Percentiles rank a stretch among this genome's conserved stretches.
phyloP scores from a whole-genome alignment of 2,797 vertebrate genomes.

The Xenopus petersii region DNA sequence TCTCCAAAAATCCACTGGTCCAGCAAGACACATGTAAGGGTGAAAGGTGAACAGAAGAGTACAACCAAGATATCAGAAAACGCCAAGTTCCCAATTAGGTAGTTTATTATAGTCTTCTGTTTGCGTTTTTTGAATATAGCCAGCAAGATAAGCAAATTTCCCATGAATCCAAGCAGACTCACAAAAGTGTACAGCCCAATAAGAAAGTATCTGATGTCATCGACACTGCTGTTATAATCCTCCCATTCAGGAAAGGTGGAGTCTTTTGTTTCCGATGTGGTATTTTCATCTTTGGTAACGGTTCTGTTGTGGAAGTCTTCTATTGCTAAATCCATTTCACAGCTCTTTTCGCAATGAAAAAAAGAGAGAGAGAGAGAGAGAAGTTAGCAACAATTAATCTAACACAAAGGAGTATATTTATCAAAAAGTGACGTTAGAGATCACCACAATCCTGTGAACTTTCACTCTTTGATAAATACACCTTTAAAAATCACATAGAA shows the following conservation, averaged over 20 bases:
- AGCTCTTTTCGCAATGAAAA: slow-evolving; percentile 52
- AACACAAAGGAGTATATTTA: too few relatives aligned
- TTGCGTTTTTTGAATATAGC: slow-evolving; percentile 68
- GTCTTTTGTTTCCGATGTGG: slow-evolving; percentile 55
- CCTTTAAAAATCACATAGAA: too few relatives aligned
- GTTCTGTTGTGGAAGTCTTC: slow-evolving; percentile 62
- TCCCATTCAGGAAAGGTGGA: slow-evolving; percentile 70
- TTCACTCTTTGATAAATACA: too few relatives aligned
- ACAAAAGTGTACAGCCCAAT: slow-evolving; percentile 76
- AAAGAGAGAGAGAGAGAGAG: slow-evolving; percentile 38
- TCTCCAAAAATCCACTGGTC: slow-evolving; percentile 78
- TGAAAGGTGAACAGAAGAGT: slow-evolving; percentile 76
- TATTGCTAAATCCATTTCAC: slow-evolving; percentile 69
- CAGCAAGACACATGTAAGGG: slow-evolving; percentile 69
- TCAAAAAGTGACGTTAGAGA: too few relatives aligned
- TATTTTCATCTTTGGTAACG: slow-evolving; percentile 54
- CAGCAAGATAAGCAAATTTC: slow-evolving; percentile 71
- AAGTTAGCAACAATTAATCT: slow-evolving; percentile 49
- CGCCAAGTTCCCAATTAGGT: slow-evolving; percentile 75
- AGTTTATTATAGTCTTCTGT: slow-evolving; percentile 73
- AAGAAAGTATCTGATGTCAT: slow-evolving; percentile 75
- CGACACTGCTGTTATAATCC: slow-evolving; percentile 71
- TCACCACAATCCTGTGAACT: too few relatives aligned
- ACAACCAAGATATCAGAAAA: slow-evolving; percentile 79
- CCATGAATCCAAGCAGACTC: slow-evolving; percentile 73